These are phyloP conservation scores for Mythimna vitellina DNA, from an alignment of 2,888 invertebrate species.

Conservation along the genomic window DNA sequence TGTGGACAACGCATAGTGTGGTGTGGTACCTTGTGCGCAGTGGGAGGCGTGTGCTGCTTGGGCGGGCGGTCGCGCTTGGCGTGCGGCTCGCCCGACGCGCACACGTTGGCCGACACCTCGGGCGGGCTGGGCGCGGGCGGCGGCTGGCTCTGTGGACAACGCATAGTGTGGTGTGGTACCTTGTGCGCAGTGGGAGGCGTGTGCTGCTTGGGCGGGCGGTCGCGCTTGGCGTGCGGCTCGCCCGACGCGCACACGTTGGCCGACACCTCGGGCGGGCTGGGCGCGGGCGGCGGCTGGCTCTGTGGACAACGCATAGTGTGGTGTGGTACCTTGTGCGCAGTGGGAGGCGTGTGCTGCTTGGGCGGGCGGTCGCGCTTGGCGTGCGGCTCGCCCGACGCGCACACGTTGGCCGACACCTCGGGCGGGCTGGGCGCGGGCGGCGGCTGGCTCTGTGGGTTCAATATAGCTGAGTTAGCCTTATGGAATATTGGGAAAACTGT, in stretches of 20 bases:
- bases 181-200: slow-evolving; percentile 58
- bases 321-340: slow-evolving; percentile 25
- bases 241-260: slow-evolving; percentile 81
- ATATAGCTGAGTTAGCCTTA: not conserved
- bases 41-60: slow-evolving; percentile 68
- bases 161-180: slow-evolving; percentile 8
- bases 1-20: slow-evolving; percentile 29
- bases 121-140: slow-evolving; percentile 71
- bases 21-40: slow-evolving; percentile 25
- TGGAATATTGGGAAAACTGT: not conserved
- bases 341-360: slow-evolving; percentile 68
- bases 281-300: slow-evolving; percentile 70
- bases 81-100: slow-evolving; percentile 75
- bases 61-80: slow-evolving; percentile 76
- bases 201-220: slow-evolving; percentile 73
- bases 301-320: slow-evolving; percentile 29
- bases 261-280: slow-evolving; percentile 79
- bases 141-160: slow-evolving; percentile 60
- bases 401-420: slow-evolving; percentile 86
- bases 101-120: slow-evolving; percentile 86
- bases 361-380: slow-evolving; percentile 76
- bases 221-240: slow-evolving; percentile 76
- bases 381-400: slow-evolving; percentile 75
- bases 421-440: slow-evolving; percentile 81
- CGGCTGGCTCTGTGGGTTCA: not conserved